Conservation (phyloP, 2,113 vertebrate genomes). For the Meriones unguiculatus region DNA sequence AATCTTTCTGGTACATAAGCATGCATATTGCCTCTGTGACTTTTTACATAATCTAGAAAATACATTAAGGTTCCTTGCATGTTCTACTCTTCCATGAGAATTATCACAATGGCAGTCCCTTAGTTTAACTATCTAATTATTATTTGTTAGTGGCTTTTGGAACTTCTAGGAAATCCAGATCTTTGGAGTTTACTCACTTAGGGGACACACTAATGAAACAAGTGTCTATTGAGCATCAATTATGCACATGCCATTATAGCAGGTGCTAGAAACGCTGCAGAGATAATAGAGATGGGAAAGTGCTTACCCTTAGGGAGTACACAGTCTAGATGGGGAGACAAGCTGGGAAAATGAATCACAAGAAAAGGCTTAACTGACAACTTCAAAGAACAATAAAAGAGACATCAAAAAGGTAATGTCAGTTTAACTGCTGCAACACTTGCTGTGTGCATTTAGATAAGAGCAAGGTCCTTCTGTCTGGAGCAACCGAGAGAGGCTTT, state of each 20-base stretch:
- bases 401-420: slow-evolving; percentile 52
- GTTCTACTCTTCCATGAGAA: not conserved
- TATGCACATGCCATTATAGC: not conserved
- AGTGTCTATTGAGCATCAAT: slow-evolving; percentile 45
- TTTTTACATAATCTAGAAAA: slow-evolving; percentile 45
- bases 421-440: slow-evolving; percentile 11
- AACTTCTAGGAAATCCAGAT: not conserved
- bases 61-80: not conserved
- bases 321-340: not conserved
- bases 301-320: slow-evolving; percentile 7
- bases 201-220: slow-evolving; percentile 32
- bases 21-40: not conserved
- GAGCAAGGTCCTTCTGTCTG: slow-evolving; percentile 33
- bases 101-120: not conserved
- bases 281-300: not conserved
- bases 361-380: slow-evolving; percentile 48
- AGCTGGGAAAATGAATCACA: slow-evolving; percentile 38
- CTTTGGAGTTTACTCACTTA: slow-evolving; percentile 2
- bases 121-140: not conserved
- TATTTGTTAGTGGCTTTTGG: slow-evolving; percentile 3
- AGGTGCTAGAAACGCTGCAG: not conserved
- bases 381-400: slow-evolving; percentile 51
- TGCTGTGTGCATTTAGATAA: not conserved
- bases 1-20: not conserved
- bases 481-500: slow-evolving; percentile 18